Conservation (phyloP, 1,140 invertebrate genomes). For the Mesaphorura yosii region DNA sequence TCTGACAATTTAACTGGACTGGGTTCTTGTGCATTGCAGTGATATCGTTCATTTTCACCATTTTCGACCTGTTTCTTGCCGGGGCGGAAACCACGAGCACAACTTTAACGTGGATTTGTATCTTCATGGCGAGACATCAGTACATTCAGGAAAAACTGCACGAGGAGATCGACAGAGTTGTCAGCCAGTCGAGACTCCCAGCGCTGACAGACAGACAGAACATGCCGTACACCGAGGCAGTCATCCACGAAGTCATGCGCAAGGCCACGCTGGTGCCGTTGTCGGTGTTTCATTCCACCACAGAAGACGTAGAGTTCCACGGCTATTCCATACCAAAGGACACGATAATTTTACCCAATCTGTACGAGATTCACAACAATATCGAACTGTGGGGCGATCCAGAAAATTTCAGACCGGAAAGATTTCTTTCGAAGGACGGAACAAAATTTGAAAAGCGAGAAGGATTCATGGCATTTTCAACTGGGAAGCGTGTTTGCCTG, state of each 20-base stretch:
- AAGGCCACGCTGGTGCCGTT: conserved; percentile 16
- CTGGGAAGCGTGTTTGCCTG: conserved; percentile 14
- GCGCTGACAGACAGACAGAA: conserved; percentile 6
- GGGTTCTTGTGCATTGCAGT: too few relatives aligned
- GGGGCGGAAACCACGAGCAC: conserved; percentile 4
- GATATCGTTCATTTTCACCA: too few relatives aligned
- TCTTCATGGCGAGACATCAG: conserved; percentile 5
- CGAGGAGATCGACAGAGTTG: conserved; percentile 34
- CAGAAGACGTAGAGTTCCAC: conserved; percentile 28
- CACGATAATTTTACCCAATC: conserved; percentile 34
- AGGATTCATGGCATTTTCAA: conserved; percentile 8
- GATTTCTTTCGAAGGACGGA: conserved; percentile 29
- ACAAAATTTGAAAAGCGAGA: not conserved
- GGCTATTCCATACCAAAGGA: conserved; percentile 36
- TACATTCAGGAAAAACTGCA: conserved; percentile 36
- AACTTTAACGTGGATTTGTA: not conserved
- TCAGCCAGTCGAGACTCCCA: conserved; percentile 27
- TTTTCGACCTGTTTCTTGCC: not conserved
- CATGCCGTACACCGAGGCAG: conserved; percentile 14
- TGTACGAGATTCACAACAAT: conserved; percentile 9
- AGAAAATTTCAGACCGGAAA: conserved; percentile 14
- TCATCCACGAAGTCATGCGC: conserved; percentile 15
- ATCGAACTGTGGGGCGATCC: conserved; percentile 8
- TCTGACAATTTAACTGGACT: too few relatives aligned
- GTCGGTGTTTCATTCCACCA: conserved; percentile 9